phyloP scores from a whole-genome alignment of 1,140 invertebrate genomes.

The Atta texana region DNA sequence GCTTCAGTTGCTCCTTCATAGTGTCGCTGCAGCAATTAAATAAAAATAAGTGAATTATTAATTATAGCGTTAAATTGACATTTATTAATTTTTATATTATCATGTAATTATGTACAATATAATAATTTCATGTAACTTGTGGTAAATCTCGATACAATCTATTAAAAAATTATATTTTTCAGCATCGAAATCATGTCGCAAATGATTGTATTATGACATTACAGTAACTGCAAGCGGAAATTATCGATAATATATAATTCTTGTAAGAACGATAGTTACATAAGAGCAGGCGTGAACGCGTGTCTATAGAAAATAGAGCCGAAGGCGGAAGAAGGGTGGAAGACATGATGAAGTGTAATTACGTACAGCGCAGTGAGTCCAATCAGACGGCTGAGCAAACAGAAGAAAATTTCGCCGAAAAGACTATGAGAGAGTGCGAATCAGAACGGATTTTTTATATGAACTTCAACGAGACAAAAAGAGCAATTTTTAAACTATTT shows the following conservation, averaged over 20 bases:
- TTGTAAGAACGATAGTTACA: constrained; percentile 3
- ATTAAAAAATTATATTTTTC: background rate
- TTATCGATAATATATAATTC: constrained; percentile 36
- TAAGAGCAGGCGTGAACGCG: constrained; percentile 7
- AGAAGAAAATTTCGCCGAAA: constrained; percentile 66
- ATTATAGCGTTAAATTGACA: background rate
- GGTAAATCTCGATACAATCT: background rate
- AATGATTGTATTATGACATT: background rate
- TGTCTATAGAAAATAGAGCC: constrained; percentile 44
- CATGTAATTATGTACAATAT: background rate
- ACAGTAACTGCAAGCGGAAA: background rate
- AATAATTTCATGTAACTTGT: background rate
- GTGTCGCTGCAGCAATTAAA: background rate
- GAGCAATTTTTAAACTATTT: background rate
- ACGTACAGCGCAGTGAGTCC: constrained; percentile 65
- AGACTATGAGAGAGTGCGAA: constrained; percentile 30
- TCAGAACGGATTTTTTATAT: constrained; percentile 54
- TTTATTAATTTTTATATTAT: background rate
- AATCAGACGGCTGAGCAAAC: constrained; percentile 69
- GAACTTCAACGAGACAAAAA: background rate
- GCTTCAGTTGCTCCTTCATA: background rate
- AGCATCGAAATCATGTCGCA: background rate
- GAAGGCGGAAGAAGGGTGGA: constrained; percentile 25
- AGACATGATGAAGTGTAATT: constrained; percentile 63
- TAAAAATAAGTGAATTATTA: constrained; percentile 15